These are phyloP conservation scores for Charina bottae DNA, from an alignment of 2,113 vertebrate species.

Conservation along the genomic window DNA sequence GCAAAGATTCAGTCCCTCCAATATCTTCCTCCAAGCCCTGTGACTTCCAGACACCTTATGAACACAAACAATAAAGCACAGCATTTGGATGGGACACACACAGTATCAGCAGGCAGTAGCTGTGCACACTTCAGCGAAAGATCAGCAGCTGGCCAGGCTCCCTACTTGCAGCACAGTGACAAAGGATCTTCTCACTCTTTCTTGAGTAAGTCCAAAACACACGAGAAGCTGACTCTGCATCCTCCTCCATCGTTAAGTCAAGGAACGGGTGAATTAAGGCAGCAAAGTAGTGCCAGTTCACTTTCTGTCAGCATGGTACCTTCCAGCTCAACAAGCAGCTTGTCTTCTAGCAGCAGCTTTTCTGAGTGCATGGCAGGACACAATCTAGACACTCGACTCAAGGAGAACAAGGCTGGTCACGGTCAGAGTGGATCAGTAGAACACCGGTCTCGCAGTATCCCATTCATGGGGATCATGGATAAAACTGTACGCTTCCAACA, in stretches of 20 bases:
- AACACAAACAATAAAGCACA: conserved; percentile 53
- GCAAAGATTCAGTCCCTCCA: conserved; percentile 75
- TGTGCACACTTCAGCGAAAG: conserved; percentile 71
- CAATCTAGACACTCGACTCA: conserved; percentile 84
- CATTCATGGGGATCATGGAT: conserved; percentile 96
- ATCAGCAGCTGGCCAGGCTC: conserved; percentile 45
- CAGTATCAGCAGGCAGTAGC: not conserved
- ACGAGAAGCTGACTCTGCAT: conserved; percentile 74
- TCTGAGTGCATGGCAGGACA: conserved; percentile 83
- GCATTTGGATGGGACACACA: conserved; percentile 54
- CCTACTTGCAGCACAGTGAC: conserved; percentile 70
- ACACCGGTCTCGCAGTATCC: conserved; percentile 84
- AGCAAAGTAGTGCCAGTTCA: conserved; percentile 65
- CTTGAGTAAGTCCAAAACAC: conserved; percentile 71
- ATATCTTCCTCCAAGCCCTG: conserved; percentile 84
- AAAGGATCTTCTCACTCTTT: conserved; percentile 58
- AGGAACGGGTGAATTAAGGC: conserved; percentile 66
- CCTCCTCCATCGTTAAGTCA: conserved; percentile 58
- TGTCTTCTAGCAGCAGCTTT: conserved; percentile 84
- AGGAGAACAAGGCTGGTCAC: conserved; percentile 75
- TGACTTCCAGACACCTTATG: conserved; percentile 76
- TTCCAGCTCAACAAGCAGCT: conserved; percentile 85
- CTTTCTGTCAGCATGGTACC: conserved; percentile 77
- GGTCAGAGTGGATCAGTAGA: conserved; percentile 72
- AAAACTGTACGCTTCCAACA: conserved; percentile 90